These are phyloP conservation scores for Hippocampus mohnikei DNA, from an alignment of 2,113 vertebrate genomes.

Conservation along the genomic window DNA sequence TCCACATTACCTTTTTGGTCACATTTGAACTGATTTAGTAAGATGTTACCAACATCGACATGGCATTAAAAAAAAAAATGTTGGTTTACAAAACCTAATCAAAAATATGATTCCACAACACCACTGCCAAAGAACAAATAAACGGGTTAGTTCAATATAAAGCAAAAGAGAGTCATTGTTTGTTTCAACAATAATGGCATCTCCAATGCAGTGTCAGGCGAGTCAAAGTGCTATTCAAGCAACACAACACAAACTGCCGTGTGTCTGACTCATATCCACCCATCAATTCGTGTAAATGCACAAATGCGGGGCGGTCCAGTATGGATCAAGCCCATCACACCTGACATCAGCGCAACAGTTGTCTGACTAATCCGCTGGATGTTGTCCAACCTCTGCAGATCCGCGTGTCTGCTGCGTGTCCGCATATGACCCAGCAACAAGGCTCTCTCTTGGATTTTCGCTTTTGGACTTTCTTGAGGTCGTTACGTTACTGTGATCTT, in stretches of 20 bases:
- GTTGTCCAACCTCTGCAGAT: slow-evolving; percentile 30
- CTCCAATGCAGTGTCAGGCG: background rate
- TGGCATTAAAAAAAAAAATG: background rate
- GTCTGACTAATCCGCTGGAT: slow-evolving; percentile 37
- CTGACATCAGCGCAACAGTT: slow-evolving; percentile 63
- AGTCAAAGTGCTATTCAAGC: background rate
- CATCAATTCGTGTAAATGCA: slow-evolving; percentile 34
- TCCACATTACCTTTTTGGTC: no score
- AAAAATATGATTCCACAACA: background rate
- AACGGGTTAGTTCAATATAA: background rate
- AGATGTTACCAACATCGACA: no score
- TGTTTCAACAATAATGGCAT: background rate
- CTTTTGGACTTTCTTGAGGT: no score
- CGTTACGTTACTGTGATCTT: no score
- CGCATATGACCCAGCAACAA: slow-evolving; percentile 12
- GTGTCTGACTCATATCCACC: slow-evolving; percentile 38
- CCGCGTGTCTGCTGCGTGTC: slow-evolving; percentile 39
- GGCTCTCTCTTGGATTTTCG: background rate
- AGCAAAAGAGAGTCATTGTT: background rate
- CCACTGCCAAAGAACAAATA: background rate
- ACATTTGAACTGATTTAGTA: background rate
- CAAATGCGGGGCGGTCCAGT: slow-evolving; percentile 48
- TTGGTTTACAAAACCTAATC: background rate
- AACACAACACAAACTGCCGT: slow-evolving; percentile 39
- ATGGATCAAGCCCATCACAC: slow-evolving; percentile 58